Percentiles rank a stretch among this genome's conserved stretches.
phyloP scores from a whole-genome alignment of 2,888 invertebrate species.

The Oscheius sp. region DNA sequence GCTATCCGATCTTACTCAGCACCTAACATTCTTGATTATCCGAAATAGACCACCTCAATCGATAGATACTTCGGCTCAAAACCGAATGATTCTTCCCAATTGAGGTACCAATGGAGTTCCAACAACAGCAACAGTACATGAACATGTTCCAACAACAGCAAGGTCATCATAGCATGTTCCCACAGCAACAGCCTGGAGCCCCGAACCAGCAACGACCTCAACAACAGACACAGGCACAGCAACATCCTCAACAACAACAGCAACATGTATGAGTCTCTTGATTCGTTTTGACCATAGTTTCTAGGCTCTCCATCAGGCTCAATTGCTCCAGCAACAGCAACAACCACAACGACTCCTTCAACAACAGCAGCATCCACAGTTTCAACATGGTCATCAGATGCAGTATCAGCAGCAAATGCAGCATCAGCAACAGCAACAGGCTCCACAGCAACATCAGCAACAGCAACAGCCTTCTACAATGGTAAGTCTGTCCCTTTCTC shows the following conservation, averaged over 20 bases:
- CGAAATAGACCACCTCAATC: no score
- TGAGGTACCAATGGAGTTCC: no score
- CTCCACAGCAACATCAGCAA: slow-evolving; percentile 44
- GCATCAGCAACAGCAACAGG: slow-evolving; percentile 25
- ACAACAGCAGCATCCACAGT: slow-evolving; percentile 15
- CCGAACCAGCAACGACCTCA: slow-evolving; percentile 4
- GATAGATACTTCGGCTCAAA: no score
- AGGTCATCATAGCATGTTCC: slow-evolving; percentile 33
- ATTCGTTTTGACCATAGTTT: not conserved
- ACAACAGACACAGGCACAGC: slow-evolving; percentile 27
- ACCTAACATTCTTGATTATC: no score
- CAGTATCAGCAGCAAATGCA: not conserved
- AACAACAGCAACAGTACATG: slow-evolving; percentile 4
- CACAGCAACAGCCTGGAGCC: slow-evolving; percentile 11
- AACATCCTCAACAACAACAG: slow-evolving; percentile 39
- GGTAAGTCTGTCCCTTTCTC: not conserved
- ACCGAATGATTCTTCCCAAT: not conserved
- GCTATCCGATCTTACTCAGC: no score
- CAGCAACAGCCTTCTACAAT: slow-evolving; percentile 42
- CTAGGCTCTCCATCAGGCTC: slow-evolving; percentile 36
- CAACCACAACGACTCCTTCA: slow-evolving; percentile 23
- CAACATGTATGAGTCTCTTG: slow-evolving; percentile 33
- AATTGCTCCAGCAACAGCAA: slow-evolving; percentile 36
- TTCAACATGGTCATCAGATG: not conserved
- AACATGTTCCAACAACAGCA: slow-evolving; percentile 37